phyloP scores from a whole-genome alignment of 2,113 vertebrate species.

The Hydrochoerus hydrochaeris region DNA sequence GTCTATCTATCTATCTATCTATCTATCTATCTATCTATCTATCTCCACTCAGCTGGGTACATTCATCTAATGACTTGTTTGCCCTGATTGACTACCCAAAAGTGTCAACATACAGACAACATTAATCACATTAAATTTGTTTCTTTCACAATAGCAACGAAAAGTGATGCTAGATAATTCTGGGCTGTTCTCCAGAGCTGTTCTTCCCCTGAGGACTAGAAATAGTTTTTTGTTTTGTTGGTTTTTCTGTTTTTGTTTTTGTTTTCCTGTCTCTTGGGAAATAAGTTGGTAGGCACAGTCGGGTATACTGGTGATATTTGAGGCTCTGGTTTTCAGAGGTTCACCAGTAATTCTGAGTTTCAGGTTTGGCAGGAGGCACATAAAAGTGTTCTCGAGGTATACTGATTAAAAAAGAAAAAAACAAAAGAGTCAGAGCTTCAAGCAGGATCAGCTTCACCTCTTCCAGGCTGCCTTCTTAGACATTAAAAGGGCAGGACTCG shows the following conservation, averaged over 20 bases:
- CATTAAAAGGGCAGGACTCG: slow-evolving; percentile 20
- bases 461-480: slow-evolving; percentile 56
- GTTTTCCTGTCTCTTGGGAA: background rate
- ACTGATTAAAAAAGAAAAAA: background rate
- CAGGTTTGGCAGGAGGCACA: slow-evolving; percentile 63
- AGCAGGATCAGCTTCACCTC: slow-evolving; percentile 44
- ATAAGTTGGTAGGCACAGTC: background rate
- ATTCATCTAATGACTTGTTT: background rate
- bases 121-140: background rate
- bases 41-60: background rate
- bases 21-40: background rate
- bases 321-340: slow-evolving; percentile 18
- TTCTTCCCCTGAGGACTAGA: background rate
- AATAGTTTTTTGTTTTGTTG: no score
- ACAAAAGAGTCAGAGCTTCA: background rate
- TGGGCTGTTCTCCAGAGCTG: background rate
- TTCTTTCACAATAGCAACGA: background rate
- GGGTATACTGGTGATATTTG: background rate
- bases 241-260: background rate
- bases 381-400: slow-evolving; percentile 55
- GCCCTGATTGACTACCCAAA: background rate
- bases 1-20: background rate
- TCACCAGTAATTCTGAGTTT: slow-evolving; percentile 52
- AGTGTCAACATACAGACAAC: background rate
- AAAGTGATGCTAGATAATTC: background rate